Evolutionary conservation across 2,888 invertebrate species (phyloP), one percentile per base, ranked within the genome.

Genomic region (Eucera pruinosa): DNA sequence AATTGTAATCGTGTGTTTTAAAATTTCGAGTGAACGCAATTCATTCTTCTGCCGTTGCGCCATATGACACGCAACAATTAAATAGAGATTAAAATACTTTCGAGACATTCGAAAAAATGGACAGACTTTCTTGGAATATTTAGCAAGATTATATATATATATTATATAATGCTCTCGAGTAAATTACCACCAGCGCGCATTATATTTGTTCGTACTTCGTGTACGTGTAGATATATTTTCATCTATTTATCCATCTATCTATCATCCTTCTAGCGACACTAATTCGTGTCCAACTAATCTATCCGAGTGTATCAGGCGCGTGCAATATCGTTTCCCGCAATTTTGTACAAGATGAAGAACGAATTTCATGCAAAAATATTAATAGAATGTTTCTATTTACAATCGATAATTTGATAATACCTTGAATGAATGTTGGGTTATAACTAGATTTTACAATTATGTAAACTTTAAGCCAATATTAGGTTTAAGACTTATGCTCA

Each of bases 61-160:
- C 50, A 73, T 64, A 66, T 52, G 58, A 55, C 74, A 73, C 85
- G 81, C 72, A 78, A 85, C 85, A 81, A 66, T 75, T 73, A 61
- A 83, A 68, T 77, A 73, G 77, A 64, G 83, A 84, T 85, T 86
- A 86, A 88, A 86, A 86, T 88, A 87, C 87, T 88, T 88, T 88
- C 87, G 86, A 88, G 81, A 87, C 79, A 82, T 86, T 87, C 85
- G 86, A 87, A 86, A 87, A 86, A 84, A 83, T 87, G 87, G 86
- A 87, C 87, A 87, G 87, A 85, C 83, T 87, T 82, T 78, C 77
- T 81, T 78, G 83, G 80, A 84, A 83, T 87, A 82, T 86, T 84
- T 71, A 83, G 84, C 80, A 78, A 85, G 81, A 86, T 83, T 86
- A 81, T 83, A 83, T 55, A 71, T 69, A 33, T 33, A 33, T 36